Evolutionary conservation across 2,113 vertebrate species (phyloP).

Genomic region (Reinhardtius hippoglossoides): DNA sequence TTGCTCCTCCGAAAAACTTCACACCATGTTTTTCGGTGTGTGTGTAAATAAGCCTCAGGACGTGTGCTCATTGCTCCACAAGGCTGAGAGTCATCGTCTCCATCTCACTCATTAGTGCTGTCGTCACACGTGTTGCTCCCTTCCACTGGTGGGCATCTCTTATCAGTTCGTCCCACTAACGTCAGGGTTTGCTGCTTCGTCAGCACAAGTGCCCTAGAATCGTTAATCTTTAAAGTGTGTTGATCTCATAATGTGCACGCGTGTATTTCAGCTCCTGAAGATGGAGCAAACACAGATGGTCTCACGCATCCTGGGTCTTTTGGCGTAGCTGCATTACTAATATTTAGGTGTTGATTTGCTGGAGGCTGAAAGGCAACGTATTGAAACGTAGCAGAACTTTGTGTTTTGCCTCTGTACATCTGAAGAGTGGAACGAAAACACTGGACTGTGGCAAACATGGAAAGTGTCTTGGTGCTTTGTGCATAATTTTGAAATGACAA

Average conservation of each 20-base stretch:
- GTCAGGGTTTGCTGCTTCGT: not conserved
- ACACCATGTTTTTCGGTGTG: constrained; percentile 43
- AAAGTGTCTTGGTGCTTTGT: no score
- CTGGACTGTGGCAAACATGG: no score
- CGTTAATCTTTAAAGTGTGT: not conserved
- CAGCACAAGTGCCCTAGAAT: not conserved
- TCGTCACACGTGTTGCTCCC: not conserved
- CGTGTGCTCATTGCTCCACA: not conserved
- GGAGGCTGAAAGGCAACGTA: not conserved
- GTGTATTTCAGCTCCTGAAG: not conserved
- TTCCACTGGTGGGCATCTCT: not conserved
- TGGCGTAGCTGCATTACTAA: not conserved
- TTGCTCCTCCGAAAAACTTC: constrained; percentile 54
- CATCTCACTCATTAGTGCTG: constrained; percentile 20
- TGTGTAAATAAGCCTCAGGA: constrained; percentile 38
- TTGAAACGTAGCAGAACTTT: not conserved
- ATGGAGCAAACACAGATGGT: not conserved
- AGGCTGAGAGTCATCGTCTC: constrained; percentile 17
- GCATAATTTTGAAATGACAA: no score
- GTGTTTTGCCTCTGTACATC: no score
- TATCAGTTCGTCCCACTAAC: not conserved
- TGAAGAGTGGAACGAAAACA: no score
- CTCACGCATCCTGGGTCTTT: not conserved
- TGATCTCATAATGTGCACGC: not conserved
- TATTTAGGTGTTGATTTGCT: not conserved